A percentile compares a stretch with the other conserved stretches of the same genome.
Evolutionary conservation across 2,888 invertebrate species (phyloP).

Genomic region (Notodonta dromedarius): DNA sequence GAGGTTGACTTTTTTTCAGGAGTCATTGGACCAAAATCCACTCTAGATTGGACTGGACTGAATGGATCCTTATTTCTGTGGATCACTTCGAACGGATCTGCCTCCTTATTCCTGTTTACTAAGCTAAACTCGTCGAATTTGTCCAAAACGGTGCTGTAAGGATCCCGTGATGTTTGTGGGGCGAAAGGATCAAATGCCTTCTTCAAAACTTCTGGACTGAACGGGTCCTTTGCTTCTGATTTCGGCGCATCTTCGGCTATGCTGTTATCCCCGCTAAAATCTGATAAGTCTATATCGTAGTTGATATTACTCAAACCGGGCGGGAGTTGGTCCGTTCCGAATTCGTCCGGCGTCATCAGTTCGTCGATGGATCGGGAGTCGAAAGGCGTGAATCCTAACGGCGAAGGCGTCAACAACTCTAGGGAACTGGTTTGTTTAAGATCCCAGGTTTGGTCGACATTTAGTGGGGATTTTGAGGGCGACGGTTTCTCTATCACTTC

Average conservation of each 20-base stretch:
- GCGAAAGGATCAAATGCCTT: slow-evolving; percentile 80
- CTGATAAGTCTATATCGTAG: slow-evolving; percentile 91
- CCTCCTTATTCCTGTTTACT: slow-evolving; percentile 47
- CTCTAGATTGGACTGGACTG: slow-evolving; percentile 32
- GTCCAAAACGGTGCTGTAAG: slow-evolving; percentile 52
- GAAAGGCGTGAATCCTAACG: slow-evolving; percentile 81
- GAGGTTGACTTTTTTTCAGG: slow-evolving; percentile 49
- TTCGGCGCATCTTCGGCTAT: slow-evolving; percentile 82
- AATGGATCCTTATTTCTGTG: slow-evolving; percentile 53
- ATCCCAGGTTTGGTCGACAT: slow-evolving; percentile 62
- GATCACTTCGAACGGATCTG: slow-evolving; percentile 68
- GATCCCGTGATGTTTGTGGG: slow-evolving; percentile 62
- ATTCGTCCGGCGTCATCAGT: slow-evolving; percentile 85
- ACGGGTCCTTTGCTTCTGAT: slow-evolving; percentile 77
- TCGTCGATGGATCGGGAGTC: slow-evolving; percentile 85
- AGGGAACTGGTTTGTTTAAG: slow-evolving; percentile 67
- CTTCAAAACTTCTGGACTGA: slow-evolving; percentile 79
- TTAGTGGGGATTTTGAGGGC: slow-evolving; percentile 62
- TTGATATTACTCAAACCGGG: slow-evolving; percentile 88
- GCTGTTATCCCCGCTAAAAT: slow-evolving; percentile 89
- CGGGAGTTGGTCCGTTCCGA: slow-evolving; percentile 76
- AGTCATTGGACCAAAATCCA: slow-evolving; percentile 29
- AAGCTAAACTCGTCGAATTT: slow-evolving; percentile 70
- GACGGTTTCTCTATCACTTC: slow-evolving; percentile 64
- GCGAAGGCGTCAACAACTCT: slow-evolving; percentile 85